Percentiles rank a stretch among this genome's conserved stretches.
Evolutionary conservation across 2,797 vertebrate species (phyloP).

Genomic region (Thalassophryne amazonica): DNA sequence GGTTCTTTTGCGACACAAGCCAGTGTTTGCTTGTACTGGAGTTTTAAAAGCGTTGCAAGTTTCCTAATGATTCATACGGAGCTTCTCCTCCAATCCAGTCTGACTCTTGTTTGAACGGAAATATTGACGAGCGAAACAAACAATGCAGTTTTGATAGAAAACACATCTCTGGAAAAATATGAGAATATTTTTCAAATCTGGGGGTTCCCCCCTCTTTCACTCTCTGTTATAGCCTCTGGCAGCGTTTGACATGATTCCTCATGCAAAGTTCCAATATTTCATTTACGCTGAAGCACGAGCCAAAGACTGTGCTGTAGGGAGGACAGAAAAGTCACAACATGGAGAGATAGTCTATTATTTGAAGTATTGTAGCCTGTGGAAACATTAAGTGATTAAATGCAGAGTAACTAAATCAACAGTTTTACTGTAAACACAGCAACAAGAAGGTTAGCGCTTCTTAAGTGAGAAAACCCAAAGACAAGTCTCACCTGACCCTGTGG

Average conservation of each 20-base stretch:
- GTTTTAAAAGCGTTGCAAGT: constrained; percentile 37
- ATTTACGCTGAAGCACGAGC: constrained; percentile 51
- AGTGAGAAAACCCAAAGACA: too few relatives aligned
- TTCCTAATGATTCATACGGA: constrained; percentile 53
- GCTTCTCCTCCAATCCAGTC: constrained; percentile 14
- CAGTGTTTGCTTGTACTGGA: constrained; percentile 63
- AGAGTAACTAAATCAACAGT: too few relatives aligned
- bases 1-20: constrained; percentile 30
- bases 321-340: constrained; percentile 14
- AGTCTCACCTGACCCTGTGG: too few relatives aligned
- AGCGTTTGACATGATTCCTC: constrained; percentile 33
- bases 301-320: constrained; percentile 48
- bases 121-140: constrained; percentile 55
- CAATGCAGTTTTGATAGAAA: constrained; percentile 64
- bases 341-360: constrained; percentile 19
- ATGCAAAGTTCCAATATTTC: constrained; percentile 71
- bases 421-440: too few relatives aligned
- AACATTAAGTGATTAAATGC: background rate
- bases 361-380: constrained; percentile 11
- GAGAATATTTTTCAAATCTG: constrained; percentile 55
- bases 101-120: constrained; percentile 48
- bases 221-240: constrained; percentile 49
- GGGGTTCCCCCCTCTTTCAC: constrained; percentile 63
- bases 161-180: constrained; percentile 56
- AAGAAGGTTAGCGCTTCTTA: too few relatives aligned